Conservation (phyloP, 2,113 vertebrate species). For the Anseranas semipalmata region DNA sequence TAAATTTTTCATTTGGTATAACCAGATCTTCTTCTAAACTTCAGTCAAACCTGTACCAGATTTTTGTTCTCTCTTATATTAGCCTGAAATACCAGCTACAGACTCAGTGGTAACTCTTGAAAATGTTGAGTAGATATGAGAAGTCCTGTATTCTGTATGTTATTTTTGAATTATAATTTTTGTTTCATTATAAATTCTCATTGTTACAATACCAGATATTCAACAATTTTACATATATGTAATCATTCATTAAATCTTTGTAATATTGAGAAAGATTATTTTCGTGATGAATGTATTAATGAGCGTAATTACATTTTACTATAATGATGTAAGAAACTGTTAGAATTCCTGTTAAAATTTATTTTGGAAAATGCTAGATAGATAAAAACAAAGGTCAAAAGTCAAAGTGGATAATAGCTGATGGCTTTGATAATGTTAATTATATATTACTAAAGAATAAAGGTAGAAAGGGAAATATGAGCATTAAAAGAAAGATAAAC, state of each 20-base stretch:
- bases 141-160: not conserved
- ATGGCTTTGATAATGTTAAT: slow-evolving; percentile 85
- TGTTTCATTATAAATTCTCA: not conserved
- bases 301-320: slow-evolving; percentile 27
- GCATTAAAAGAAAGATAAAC: slow-evolving; percentile 84
- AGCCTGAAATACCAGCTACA: not conserved
- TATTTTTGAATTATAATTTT: not conserved
- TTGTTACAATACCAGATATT: not conserved
- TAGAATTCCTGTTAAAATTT: slow-evolving; percentile 40
- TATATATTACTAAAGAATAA: slow-evolving; percentile 80
- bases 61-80: not conserved
- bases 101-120: not conserved
- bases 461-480: slow-evolving; percentile 85
- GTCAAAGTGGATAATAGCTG: slow-evolving; percentile 79
- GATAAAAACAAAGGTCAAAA: slow-evolving; percentile 78
- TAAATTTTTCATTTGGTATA: not conserved
- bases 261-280: not conserved
- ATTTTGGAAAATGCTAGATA: slow-evolving; percentile 54
- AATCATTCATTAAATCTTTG: slow-evolving; percentile 17
- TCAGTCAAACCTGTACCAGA: not conserved
- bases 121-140: not conserved
- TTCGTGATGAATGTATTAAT: not conserved
- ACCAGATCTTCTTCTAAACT: not conserved
- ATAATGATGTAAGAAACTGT: slow-evolving; percentile 32
- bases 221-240: not conserved